Base-by-base conservation (phyloP, 2,113 vertebrate genomes). In the Micromys minutus region DNA sequence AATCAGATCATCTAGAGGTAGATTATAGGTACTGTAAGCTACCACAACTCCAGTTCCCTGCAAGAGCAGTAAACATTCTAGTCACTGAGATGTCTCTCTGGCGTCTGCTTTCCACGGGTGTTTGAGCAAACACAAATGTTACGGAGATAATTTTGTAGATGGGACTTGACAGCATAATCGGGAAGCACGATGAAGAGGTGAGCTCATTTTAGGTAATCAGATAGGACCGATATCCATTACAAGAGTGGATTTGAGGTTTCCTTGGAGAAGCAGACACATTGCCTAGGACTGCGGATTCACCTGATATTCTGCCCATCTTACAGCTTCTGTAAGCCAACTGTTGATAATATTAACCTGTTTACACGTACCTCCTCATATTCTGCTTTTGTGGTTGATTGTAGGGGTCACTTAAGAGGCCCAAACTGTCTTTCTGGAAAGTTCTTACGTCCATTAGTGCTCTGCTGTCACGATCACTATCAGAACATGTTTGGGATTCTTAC, bases 201-300 rank as follows among this genome's bases (percentile, higher is more conserved):
- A 65, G 36, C 50, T 50, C 59, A 45, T 52, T 74, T 63, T 61
- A 93, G 72, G 19, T 45, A 29, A 77, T 55, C 39, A 29, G 45
- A 7, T 31, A 16, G 13, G 9, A 11, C 12, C 47, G 19, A 61
- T 55, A 15, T 12, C 76, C 34, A 74, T 31, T 21, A 26, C 42
- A 21, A 42, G 15, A 45, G 24, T 4, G 22, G 16, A 69, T n/a
- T 12, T 10, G n/a, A 72, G 7, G 47, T 45, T 50, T 39, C 50
- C 81, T 63, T 63, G 75, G 39, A 4, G 42, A 87, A 50, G 29
- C 19, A 61, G 36, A 29, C 34, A 36, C 36, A 57, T 6, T 8
- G 9, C 0, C 4, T 4, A 0, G 0, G 8, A 55, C 34, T 29
- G 36, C 5, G 63, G n/a, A 10, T 39, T 75, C 13, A 5, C 4